Evolutionary conservation across 2,888 invertebrate species (phyloP).

Genomic region (Dinocampus coccinellae): DNA sequence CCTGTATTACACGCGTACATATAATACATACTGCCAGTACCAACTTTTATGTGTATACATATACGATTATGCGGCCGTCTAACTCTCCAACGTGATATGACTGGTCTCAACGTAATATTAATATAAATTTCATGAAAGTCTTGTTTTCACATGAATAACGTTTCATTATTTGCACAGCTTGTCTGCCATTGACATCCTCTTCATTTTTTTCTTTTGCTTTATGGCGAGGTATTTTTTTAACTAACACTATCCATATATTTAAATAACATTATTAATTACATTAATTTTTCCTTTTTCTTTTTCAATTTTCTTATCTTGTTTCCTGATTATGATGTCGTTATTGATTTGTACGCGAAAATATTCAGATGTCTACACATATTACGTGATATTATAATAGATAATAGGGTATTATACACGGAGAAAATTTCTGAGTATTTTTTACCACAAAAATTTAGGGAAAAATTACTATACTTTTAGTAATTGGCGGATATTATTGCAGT

Average conservation of each 20-base stretch:
- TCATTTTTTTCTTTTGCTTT: conserved; percentile 18
- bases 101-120: conserved; percentile 27
- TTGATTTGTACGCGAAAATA: no score
- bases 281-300: conserved; percentile 9
- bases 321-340: no score
- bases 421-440: no score
- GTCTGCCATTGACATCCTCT: conserved; percentile 31
- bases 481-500: no score
- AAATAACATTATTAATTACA: conserved; percentile 24
- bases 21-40: not conserved
- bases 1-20: conserved; percentile 28
- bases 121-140: conserved; percentile 1
- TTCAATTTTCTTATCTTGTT: not conserved
- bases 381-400: no score
- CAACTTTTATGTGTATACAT: not conserved
- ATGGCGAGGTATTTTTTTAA: conserved; percentile 14
- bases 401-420: no score
- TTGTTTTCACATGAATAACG: conserved; percentile 14
- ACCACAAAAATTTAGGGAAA: no score
- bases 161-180: conserved; percentile 40
- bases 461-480: no score
- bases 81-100: conserved; percentile 11
- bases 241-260: conserved; percentile 17
- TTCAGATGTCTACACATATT: no score
- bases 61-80: conserved; percentile 17